phyloP scores from a whole-genome alignment of 2,113 vertebrate genomes.

The Drymodes brunneopygia region DNA sequence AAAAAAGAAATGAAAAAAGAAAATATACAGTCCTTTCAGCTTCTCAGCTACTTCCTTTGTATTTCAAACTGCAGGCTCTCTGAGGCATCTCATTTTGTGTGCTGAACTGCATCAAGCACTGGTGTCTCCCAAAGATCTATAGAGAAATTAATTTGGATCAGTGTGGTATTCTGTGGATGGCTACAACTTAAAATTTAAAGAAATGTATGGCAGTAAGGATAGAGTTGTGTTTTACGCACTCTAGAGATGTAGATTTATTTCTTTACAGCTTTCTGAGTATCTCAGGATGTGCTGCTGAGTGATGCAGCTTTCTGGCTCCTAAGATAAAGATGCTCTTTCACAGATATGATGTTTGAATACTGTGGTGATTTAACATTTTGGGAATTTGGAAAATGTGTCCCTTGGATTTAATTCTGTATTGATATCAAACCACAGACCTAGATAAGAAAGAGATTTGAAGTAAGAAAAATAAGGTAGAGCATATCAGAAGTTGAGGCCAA shows the following conservation, averaged over 20 bases:
- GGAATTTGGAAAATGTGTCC: not conserved
- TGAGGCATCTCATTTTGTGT: not conserved
- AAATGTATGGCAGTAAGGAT: not conserved
- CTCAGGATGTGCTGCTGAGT: not conserved
- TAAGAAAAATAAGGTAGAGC: not conserved
- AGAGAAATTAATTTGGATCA: not conserved
- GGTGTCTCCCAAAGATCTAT: not conserved
- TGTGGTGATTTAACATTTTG: not conserved
- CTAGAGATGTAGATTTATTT: not conserved
- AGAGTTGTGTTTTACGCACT: not conserved
- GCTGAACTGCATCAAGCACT: not conserved
- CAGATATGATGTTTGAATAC: not conserved
- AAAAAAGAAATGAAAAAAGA: rapidly evolving
- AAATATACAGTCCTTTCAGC: not conserved
- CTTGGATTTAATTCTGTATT: not conserved
- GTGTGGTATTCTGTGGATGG: not conserved
- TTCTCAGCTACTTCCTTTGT: not conserved
- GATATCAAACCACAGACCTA: not conserved
- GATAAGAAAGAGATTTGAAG: not conserved
- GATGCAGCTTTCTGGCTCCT: not conserved
- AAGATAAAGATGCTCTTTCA: not conserved
- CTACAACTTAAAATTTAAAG: not conserved
- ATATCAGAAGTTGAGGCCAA: not conserved
- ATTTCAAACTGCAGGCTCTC: not conserved
- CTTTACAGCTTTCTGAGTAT: not conserved